Conservation (phyloP, 2,797 vertebrate species). For the Loriculus beryllinus region DNA sequence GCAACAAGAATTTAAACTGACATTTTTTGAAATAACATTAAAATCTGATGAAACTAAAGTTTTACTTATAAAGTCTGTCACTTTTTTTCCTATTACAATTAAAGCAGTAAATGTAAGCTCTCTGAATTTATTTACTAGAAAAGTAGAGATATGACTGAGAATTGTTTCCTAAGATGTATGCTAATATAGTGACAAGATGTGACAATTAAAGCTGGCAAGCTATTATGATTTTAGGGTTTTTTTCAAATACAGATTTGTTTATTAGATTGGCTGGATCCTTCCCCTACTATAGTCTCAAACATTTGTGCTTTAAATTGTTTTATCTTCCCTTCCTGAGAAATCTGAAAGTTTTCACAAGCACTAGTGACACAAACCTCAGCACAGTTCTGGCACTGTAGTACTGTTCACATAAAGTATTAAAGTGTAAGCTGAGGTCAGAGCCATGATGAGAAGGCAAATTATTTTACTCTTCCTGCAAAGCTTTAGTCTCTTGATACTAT, state of each 20-base stretch:
- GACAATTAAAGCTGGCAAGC: not conserved
- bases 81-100: not conserved
- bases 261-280: not conserved
- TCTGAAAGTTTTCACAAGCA: not conserved
- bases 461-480: not conserved
- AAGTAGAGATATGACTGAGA: not conserved
- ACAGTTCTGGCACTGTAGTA: not conserved
- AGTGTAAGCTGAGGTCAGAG: not conserved
- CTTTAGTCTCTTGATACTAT: not conserved
- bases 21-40: not conserved
- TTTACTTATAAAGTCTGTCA: not conserved
- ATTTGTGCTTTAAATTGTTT: not conserved
- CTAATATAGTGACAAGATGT: not conserved
- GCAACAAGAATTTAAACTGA: not conserved
- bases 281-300: not conserved
- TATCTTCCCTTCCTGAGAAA: not conserved
- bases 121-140: not conserved
- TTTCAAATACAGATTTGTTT: not conserved
- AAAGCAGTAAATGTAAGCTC: not conserved
- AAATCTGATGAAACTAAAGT: not conserved
- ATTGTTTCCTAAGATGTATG: not conserved
- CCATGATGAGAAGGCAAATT: not conserved
- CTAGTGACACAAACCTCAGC: not conserved
- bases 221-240: not conserved
- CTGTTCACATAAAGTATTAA: not conserved